Evolutionary conservation across 2,113 vertebrate species (phyloP).

Genomic region (Calypte anna): DNA sequence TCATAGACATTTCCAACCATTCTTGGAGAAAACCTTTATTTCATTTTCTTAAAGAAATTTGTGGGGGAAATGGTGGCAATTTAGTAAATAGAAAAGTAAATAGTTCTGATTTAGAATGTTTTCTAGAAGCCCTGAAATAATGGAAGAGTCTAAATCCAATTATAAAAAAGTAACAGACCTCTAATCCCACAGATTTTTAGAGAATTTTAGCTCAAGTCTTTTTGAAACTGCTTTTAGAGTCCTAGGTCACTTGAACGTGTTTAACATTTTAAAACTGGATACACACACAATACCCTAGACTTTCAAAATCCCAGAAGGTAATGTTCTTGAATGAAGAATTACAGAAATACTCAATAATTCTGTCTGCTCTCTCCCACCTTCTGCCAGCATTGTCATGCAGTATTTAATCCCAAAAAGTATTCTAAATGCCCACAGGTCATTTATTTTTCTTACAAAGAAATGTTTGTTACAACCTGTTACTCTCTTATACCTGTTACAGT

Average conservation of each 20-base stretch:
- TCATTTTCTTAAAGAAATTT: neutral
- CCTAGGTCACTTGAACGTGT: neutral
- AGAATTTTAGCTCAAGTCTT: neutral
- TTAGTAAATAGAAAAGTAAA: neutral
- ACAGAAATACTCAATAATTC: neutral
- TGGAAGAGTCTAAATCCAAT: neutral
- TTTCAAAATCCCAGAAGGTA: neutral
- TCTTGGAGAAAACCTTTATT: neutral
- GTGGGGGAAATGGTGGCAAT: neutral
- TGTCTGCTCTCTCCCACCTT: neutral
- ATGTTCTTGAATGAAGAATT: neutral
- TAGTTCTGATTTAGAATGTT: neutral
- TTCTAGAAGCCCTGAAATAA: neutral
- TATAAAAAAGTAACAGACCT: neutral
- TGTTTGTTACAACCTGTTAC: neutral
- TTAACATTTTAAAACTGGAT: neutral
- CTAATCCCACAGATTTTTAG: neutral
- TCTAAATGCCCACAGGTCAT: neutral
- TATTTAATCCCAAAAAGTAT: neutral
- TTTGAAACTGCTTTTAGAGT: neutral
- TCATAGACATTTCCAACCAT: neutral
- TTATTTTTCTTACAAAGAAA: neutral
- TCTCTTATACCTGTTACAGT: no score
- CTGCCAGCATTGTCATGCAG: neutral
- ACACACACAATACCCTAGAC: neutral